phyloP scores from a whole-genome alignment of 2,797 vertebrate genomes.

The Rallus crepitans region DNA sequence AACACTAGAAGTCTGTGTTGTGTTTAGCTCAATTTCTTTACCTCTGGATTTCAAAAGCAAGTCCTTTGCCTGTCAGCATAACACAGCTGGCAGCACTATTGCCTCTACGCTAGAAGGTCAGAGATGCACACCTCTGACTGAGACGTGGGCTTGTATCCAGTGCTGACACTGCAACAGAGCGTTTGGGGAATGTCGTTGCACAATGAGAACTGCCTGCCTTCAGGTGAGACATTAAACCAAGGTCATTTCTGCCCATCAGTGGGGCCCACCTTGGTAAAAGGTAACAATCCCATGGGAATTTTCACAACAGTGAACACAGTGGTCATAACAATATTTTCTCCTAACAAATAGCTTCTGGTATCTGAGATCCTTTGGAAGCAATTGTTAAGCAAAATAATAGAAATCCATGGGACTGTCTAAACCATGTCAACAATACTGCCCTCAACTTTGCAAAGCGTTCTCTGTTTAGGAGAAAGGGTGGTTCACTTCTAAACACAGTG shows the following conservation, averaged over 20 bases:
- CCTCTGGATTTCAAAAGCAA: slow-evolving; percentile 23
- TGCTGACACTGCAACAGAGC: slow-evolving; percentile 50
- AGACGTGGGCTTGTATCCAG: slow-evolving; percentile 47
- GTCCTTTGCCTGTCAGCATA: slow-evolving; percentile 33
- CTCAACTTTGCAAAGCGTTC: neutral
- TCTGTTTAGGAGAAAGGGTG: neutral
- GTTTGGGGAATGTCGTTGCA: neutral
- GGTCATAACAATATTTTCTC: neutral
- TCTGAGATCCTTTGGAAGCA: neutral
- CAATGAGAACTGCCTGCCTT: neutral
- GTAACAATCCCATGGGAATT: neutral
- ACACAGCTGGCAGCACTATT: slow-evolving; percentile 60
- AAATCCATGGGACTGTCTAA: neutral
- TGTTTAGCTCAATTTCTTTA: slow-evolving; percentile 34
- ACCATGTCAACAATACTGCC: rapidly evolving
- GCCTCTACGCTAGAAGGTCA: slow-evolving; percentile 52
- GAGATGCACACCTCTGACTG: slow-evolving; percentile 35
- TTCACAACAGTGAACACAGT: neutral
- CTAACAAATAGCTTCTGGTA: neutral
- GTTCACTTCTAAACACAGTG: neutral
- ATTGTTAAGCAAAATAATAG: slow-evolving; percentile 16
- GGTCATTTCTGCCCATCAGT: slow-evolving; percentile 30
- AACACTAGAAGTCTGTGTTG: neutral
- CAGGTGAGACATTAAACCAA: neutral
- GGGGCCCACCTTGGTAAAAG: slow-evolving; percentile 9